Conservation (phyloP, 2,113 vertebrate species). For the Archilochus colubris region DNA sequence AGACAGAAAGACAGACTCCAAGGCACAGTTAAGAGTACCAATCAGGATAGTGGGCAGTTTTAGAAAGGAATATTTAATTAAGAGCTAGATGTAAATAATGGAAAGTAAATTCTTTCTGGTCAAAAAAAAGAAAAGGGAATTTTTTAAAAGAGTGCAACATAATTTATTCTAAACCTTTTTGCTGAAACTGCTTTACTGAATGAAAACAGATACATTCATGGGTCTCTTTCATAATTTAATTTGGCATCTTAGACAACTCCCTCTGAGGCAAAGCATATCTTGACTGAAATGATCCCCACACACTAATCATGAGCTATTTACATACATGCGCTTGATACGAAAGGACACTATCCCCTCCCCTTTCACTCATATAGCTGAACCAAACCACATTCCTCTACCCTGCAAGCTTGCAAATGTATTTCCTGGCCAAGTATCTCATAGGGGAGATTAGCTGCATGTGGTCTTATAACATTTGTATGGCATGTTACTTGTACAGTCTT, state of each 20-base stretch:
- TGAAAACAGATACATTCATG: neutral
- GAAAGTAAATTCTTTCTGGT: neutral
- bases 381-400: neutral
- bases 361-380: neutral
- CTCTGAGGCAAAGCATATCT: neutral
- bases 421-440: neutral
- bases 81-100: neutral
- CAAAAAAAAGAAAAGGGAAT: neutral
- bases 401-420: neutral
- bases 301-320: neutral
- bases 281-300: neutral
- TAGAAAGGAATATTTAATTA: neutral
- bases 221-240: neutral
- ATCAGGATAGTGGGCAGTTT: neutral
- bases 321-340: neutral
- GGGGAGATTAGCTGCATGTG: neutral
- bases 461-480: neutral
- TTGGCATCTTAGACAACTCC: neutral
- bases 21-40: neutral
- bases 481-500: neutral
- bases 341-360: rapidly evolving
- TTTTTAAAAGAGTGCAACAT: neutral
- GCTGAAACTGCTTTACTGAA: neutral
- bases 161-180: neutral
- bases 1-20: neutral